Evolutionary conservation across 2,888 invertebrate species (phyloP).

Genomic region (Phyto melanocephala): DNA sequence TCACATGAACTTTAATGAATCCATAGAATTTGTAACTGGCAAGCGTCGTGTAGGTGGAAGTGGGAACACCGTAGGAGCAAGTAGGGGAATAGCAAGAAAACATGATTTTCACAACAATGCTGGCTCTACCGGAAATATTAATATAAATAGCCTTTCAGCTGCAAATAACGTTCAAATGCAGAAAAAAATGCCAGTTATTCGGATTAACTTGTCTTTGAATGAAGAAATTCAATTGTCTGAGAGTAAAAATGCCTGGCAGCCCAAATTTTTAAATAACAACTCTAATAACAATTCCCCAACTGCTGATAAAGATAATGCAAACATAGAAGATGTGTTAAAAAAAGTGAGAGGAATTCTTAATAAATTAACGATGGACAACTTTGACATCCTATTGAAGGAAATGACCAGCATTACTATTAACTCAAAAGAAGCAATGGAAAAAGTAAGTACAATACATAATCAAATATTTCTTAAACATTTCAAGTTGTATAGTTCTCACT

Average conservation of each 20-base stretch:
- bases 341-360: conserved; percentile 77
- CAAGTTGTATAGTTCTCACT: too few species aligned
- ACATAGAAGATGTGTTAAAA: conserved; percentile 73
- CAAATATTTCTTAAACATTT: too few species aligned
- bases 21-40: conserved; percentile 70
- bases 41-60: conserved; percentile 70
- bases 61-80: conserved; percentile 14
- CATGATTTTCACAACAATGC: conserved; percentile 67
- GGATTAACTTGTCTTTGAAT: conserved; percentile 74
- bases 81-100: conserved; percentile 67
- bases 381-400: conserved; percentile 74
- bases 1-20: conserved; percentile 73
- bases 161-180: background rate
- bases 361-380: conserved; percentile 76
- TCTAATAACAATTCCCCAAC: conserved; percentile 43
- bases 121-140: conserved; percentile 50
- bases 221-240: conserved; percentile 76
- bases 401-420: conserved; percentile 74
- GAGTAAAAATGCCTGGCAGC: conserved; percentile 76
- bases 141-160: conserved; percentile 42
- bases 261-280: conserved; percentile 68
- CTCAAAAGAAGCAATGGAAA: conserved; percentile 73
- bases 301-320: conserved; percentile 63
- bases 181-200: conserved; percentile 73
- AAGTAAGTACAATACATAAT: conserved; percentile 71